A percentile compares a stretch with the other conserved stretches of the same genome.
Conservation (phyloP, 2,888 invertebrate genomes). For the Brenthis daphne region DNA sequence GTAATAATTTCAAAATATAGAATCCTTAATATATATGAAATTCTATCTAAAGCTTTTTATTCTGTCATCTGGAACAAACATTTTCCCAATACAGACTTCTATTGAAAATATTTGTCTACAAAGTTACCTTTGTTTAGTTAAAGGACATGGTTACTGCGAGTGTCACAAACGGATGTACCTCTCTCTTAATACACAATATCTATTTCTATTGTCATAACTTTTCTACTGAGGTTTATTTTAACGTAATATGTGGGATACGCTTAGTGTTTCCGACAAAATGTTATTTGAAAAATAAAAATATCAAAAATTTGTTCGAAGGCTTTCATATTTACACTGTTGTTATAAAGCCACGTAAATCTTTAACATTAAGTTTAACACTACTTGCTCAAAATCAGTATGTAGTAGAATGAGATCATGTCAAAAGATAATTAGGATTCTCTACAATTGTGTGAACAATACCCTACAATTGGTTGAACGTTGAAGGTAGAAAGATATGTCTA, state of each 20-base stretch:
- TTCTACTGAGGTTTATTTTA: neutral
- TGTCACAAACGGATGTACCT: conserved; percentile 23
- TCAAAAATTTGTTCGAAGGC: too few relatives aligned
- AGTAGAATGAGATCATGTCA: too few relatives aligned
- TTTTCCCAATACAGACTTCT: conserved; percentile 20
- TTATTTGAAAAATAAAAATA: too few relatives aligned
- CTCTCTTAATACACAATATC: conserved; percentile 23
- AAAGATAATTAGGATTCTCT: too few relatives aligned
- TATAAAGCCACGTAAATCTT: too few relatives aligned
- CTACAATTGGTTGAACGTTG: too few relatives aligned
- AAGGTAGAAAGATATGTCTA: too few relatives aligned
- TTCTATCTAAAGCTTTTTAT: neutral
- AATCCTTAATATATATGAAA: neutral
- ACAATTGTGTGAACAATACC: too few relatives aligned
- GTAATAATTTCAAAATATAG: neutral
- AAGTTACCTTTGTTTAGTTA: conserved; percentile 31
- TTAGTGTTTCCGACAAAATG: neutral
- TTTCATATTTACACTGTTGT: too few relatives aligned
- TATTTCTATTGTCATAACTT: conserved; percentile 21
- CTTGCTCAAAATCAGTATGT: too few relatives aligned
- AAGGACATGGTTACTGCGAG: conserved; percentile 25
- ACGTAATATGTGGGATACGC: neutral
- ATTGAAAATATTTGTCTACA: conserved; percentile 29
- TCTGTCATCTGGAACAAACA: conserved; percentile 1
- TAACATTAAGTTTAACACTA: too few relatives aligned